These are phyloP conservation scores for Nettapus auritus DNA, from an alignment of 2,113 vertebrate species.

Conservation along the genomic window DNA sequence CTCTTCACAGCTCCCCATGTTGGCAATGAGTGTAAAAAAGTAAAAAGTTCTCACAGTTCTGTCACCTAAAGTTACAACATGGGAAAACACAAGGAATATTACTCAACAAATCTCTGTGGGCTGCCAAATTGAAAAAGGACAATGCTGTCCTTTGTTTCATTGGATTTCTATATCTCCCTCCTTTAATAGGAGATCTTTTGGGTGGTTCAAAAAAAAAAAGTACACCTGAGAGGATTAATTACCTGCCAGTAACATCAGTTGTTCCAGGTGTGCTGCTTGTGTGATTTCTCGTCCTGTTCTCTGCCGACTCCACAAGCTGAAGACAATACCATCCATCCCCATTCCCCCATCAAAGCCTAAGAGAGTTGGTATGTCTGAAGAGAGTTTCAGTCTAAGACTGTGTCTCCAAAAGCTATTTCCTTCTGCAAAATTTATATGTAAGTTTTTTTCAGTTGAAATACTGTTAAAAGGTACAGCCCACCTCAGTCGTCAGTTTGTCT, in stretches of 20 bases:
- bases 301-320: neutral
- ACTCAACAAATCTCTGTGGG: neutral
- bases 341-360: neutral
- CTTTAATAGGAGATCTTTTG: neutral
- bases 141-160: neutral
- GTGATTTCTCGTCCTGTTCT: neutral
- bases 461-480: neutral
- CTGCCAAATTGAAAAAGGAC: neutral
- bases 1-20: neutral
- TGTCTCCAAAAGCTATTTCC: neutral
- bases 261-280: neutral
- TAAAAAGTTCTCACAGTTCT: neutral
- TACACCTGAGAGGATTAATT: neutral
- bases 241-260: neutral
- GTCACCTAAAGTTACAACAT: neutral
- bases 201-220: neutral
- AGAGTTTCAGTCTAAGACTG: neutral
- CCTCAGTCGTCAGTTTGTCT: neutral
- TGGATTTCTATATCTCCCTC: neutral
- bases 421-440: neutral
- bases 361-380: neutral
- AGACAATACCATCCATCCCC: neutral
- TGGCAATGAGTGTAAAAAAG: neutral
- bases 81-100: neutral
- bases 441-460: neutral